Evolutionary conservation across 2,113 vertebrate genomes (phyloP), one percentile per base, ranked within the genome.

Genomic region (Halcyon senegalensis): DNA sequence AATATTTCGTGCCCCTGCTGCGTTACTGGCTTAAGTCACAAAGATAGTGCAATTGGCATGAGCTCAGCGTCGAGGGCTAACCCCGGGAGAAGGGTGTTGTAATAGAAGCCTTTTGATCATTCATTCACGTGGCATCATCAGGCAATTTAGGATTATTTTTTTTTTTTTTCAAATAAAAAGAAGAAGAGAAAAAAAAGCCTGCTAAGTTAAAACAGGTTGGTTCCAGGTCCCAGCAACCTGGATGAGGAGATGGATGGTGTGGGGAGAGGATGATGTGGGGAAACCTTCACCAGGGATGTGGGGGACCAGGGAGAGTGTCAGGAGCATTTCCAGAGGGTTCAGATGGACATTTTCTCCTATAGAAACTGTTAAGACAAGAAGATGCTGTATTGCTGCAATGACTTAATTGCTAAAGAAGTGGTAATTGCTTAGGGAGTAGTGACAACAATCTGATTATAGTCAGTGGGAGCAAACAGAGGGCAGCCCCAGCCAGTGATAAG

Each of bases 11-110:
- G 21, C 48, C 51, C 44, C 35, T 56, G 53, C 63, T 60, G 77
- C 10, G 50, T 24, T 64, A 30, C 69, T 20, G 55, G 39, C 21
- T 87, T 3, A 18, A 10, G 37, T 11, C 56, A 28, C 0, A 2
- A 14, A 60, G 44, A 35, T 0, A 0, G n/a, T 50, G 64, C 33
- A 51, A 27, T 1, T 0, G 0, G 63, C 10, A 16, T 10, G 4
- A 64, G 35, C 46, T n/a, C 59, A 84, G 33, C 51, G 39, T 50
- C 72, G 37, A 55, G 84, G 63, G 9, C 46, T 33, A 46, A 35
- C 9, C 19, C 16, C 31, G 62, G 23, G 13, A 50, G 53, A 55
- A 79, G 9, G 16, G 25, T 5, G 15, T 16, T 55, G 67, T 33
- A 67, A 55, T 63, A 30, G 83, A 76, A 83, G 9, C 25, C n/a